These are phyloP conservation scores for Sarcophaga carnaria DNA, from an alignment of 2,888 invertebrate species.

Conservation along the genomic window DNA sequence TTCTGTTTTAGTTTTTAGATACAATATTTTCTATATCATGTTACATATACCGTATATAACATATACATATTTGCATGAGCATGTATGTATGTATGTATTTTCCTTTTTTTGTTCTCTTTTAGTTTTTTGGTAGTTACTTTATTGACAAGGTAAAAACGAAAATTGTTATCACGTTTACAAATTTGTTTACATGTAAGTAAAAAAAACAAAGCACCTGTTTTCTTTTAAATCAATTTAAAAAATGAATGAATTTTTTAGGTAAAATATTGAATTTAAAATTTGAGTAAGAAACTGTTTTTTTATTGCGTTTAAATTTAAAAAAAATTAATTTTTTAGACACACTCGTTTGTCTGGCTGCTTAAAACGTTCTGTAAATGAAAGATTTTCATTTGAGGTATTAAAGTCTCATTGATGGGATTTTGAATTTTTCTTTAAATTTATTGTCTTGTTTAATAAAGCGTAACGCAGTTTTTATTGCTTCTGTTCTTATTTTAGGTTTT, in stretches of 20 bases:
- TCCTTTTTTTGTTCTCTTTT: no score
- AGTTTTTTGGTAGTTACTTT: constrained; percentile 3
- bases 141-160: constrained; percentile 42
- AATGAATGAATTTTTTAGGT: no score
- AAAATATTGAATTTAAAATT: background rate
- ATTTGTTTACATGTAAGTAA: constrained; percentile 5
- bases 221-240: background rate
- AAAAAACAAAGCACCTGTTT: constrained; percentile 16
- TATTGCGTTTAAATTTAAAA: background rate
- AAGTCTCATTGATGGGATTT: constrained; percentile 29
- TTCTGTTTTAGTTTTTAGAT: background rate
- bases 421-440: constrained; percentile 13
- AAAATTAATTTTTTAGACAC: background rate
- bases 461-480: constrained; percentile 37
- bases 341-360: constrained; percentile 41
- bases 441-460: constrained; percentile 57
- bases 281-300: background rate
- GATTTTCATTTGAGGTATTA: constrained; percentile 30
- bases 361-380: constrained; percentile 45
- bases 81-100: constrained; percentile 1
- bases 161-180: constrained; percentile 42
- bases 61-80: background rate
- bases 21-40: background rate
- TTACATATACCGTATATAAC: no score
- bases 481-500: constrained; percentile 20